Percentiles rank a stretch among this genome's conserved stretches.
Conservation (phyloP, 37 sponge, comb jelly and placozoan genomes). For the Theonella swinhoei region DNA sequence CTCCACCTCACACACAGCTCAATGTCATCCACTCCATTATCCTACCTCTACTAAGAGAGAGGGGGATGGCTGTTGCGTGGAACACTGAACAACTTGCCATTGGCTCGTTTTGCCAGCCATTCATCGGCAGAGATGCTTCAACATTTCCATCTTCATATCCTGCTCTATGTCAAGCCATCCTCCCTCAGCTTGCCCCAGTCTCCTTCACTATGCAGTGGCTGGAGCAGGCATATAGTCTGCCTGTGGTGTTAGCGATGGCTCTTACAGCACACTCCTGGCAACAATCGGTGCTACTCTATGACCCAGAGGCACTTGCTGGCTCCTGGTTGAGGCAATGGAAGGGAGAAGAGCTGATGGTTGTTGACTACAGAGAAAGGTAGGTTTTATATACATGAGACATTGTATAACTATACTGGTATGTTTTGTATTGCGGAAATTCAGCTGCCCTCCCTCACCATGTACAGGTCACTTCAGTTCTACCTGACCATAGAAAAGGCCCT, state of each 20-base stretch:
- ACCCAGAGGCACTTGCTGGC: slow-evolving; percentile 36
- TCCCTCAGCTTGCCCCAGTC: background rate
- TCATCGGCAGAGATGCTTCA: background rate
- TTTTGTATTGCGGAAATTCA: background rate
- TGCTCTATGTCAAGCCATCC: background rate
- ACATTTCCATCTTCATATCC: background rate
- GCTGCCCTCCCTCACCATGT: background rate
- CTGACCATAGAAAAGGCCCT: slow-evolving; percentile 44
- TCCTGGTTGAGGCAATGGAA: slow-evolving; percentile 2
- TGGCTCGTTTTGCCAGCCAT: slow-evolving; percentile 1
- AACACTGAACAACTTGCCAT: background rate
- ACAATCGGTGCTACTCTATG: slow-evolving; percentile 49
- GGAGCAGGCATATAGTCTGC: background rate
- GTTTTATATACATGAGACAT: background rate
- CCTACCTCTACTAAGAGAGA: slow-evolving; percentile 30
- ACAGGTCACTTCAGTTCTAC: slow-evolving; percentile 27
- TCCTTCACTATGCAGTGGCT: slow-evolving; percentile 1
- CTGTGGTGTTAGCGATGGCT: background rate
- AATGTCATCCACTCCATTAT: slow-evolving; percentile 23
- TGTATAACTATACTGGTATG: background rate
- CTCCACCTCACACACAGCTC: slow-evolving; percentile 32
- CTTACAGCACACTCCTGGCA: slow-evolving; percentile 41
- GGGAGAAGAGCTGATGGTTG: slow-evolving; percentile 14
- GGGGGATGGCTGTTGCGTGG: slow-evolving; percentile 33
- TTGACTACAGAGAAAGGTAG: slow-evolving; percentile 52